Percentiles rank a stretch among this genome's conserved stretches.
Conservation (phyloP, 1,140 invertebrate genomes). For the Anastatus disparis region DNA sequence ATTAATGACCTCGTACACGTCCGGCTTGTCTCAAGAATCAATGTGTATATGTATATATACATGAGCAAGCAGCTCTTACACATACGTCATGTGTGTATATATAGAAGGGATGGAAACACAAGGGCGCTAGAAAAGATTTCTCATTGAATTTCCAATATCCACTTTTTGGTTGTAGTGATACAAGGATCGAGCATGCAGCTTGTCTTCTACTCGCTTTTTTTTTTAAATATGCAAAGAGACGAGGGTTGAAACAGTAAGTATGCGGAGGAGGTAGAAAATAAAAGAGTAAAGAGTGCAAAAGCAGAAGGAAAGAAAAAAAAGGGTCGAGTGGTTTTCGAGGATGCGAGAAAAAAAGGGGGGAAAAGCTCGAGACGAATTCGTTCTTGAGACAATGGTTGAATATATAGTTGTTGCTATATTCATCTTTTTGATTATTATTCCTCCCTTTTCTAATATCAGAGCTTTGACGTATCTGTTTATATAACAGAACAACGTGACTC, state of each 20-base stretch:
- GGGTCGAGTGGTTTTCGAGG: neutral
- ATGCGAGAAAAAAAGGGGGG: neutral
- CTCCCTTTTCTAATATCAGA: too few relatives aligned
- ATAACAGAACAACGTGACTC: too few relatives aligned
- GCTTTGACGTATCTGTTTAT: too few relatives aligned
- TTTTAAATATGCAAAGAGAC: neutral
- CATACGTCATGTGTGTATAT: too few relatives aligned
- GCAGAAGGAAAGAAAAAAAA: neutral
- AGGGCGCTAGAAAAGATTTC: too few relatives aligned
- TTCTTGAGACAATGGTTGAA: slow-evolving; percentile 7
- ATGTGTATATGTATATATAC: too few relatives aligned
- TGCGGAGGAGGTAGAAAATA: neutral
- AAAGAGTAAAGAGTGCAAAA: neutral
- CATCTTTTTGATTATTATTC: neutral
- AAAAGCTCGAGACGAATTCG: neutral
- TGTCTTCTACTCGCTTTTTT: neutral
- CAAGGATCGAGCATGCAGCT: too few relatives aligned
- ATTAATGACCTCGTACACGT: slow-evolving; percentile 20
- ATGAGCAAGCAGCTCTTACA: too few relatives aligned
- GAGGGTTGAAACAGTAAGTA: too few relatives aligned
- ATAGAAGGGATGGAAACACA: too few relatives aligned
- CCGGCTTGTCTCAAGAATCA: too few relatives aligned
- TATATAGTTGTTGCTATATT: neutral
- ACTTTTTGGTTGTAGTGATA: neutral
- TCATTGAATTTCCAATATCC: slow-evolving; percentile 11